Base-by-base conservation (phyloP, 2,797 vertebrate species). In the Gila robusta region DNA sequence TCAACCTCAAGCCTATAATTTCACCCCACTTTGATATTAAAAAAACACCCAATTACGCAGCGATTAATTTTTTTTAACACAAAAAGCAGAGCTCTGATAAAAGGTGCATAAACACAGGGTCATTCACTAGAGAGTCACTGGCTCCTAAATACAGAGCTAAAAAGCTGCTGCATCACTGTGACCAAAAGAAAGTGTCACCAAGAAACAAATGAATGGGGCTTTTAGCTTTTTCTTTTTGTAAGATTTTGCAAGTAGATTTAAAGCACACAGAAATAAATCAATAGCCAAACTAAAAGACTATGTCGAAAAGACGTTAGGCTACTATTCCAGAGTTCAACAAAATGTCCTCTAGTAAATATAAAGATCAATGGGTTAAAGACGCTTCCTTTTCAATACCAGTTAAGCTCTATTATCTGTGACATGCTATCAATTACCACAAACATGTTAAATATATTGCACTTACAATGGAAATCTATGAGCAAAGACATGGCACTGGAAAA, bases 21-120 rank as follows among this genome's bases (percentile, higher is more conserved):
- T 93, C 82, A 87, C 86, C 90, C 88, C 90, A 91, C 90, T 94
- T 84, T 90, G 83, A 89, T 81, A 52, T 39, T 66, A 86, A 93
- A 93, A 93, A 93, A 86, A 88, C 90, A 81, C 87, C 91, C 91
- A 92, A 94, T 94, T 94, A 93, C 9, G 85, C 79, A 89, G 88
- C 89, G 92, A 93, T 93, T 94, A 91, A 91, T 93, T 83, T 81
- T 84, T 89, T 52, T 87, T 88, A 93, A 89, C 83, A 89, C 82
- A 92, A 92, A 92, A 91, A 84, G 49, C 28, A 72, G 83, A 86
- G 76, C 72, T 82, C 62, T 86, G 90, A 67, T 49, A 77, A 52
- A 77, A 74, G 37, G 71, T 83, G 54, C 64, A 32, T 44, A 77
- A 71, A 77, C 79, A 77, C 28, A 35, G 54, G 82, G 85, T 78